Conservation (phyloP, 2,797 vertebrate species). For the Molossus alvarezi region DNA sequence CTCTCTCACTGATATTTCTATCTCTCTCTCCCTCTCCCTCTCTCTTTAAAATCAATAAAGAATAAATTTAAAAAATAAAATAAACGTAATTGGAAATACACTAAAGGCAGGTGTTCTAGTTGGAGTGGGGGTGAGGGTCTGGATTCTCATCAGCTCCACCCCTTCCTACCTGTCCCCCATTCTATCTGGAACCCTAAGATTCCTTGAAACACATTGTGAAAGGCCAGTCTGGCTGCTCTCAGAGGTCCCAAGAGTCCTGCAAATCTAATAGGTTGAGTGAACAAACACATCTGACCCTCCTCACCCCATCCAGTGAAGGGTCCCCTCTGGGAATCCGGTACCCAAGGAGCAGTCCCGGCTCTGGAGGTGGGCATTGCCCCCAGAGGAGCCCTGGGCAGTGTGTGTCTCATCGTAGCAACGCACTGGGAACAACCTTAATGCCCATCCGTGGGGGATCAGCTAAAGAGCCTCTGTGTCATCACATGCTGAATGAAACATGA, state of each 20-base stretch:
- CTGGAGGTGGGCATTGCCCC: background rate
- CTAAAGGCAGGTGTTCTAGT: background rate
- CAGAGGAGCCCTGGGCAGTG: background rate
- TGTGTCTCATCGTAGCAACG: background rate
- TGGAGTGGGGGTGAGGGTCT: background rate
- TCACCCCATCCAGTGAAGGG: no score
- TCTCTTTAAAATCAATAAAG: no score
- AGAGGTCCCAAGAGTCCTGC: background rate
- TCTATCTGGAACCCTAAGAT: background rate
- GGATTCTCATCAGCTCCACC: background rate
- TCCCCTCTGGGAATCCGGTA: background rate
- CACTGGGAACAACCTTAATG: background rate
- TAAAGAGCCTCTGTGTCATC: background rate
- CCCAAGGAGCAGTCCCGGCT: background rate
- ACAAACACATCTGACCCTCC: background rate
- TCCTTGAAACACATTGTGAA: background rate
- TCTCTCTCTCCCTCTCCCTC: no score
- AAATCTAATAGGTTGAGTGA: background rate
- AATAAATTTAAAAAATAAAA: no score
- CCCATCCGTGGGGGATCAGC: background rate
- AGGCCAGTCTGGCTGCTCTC: background rate
- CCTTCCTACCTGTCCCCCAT: background rate
- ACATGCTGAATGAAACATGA: rapidly evolving
- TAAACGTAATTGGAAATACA: background rate
- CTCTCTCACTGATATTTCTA: no score